Evolutionary conservation across 2,797 vertebrate genomes (phyloP).

Genomic region (Schizopygopsis malacanthus): DNA sequence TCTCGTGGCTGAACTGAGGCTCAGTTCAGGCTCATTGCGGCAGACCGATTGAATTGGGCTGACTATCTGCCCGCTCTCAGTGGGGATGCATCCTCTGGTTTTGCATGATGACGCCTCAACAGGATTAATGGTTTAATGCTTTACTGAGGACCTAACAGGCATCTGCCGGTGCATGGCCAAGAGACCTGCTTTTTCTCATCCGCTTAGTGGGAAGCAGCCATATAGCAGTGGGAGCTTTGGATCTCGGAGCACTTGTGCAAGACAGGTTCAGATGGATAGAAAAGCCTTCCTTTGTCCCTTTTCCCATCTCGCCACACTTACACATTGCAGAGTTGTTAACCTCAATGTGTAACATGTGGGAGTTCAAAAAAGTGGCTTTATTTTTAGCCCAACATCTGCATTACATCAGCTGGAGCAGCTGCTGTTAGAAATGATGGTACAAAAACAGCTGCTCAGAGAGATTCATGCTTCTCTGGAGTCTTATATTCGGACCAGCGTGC

Average conservation of each 20-base stretch:
- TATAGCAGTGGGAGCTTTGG: slow-evolving; percentile 82
- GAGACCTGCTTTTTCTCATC: slow-evolving; percentile 66
- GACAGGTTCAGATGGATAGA: slow-evolving; percentile 63
- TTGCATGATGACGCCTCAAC: slow-evolving; percentile 75
- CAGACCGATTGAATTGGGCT: slow-evolving; percentile 59
- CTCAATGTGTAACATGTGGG: slow-evolving; percentile 56
- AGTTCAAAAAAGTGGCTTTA: slow-evolving; percentile 63
- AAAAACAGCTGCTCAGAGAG: slow-evolving; percentile 64
- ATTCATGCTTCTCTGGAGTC: slow-evolving; percentile 26
- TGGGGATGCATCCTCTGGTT: slow-evolving; percentile 74
- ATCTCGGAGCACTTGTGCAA: slow-evolving; percentile 66
- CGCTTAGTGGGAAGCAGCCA: slow-evolving; percentile 71
- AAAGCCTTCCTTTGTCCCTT: slow-evolving; percentile 54
- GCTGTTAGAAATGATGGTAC: slow-evolving; percentile 54
- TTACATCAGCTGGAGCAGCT: slow-evolving; percentile 65
- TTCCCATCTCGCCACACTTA: slow-evolving; percentile 40
- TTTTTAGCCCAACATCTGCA: slow-evolving; percentile 73
- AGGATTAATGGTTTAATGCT: slow-evolving; percentile 70
- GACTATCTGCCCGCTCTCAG: slow-evolving; percentile 64
- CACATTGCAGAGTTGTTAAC: slow-evolving; percentile 48
- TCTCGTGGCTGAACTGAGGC: slow-evolving; percentile 53
- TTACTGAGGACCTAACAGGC: slow-evolving; percentile 67
- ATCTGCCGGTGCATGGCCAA: slow-evolving; percentile 72
- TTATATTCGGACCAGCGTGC: slow-evolving; percentile 53
- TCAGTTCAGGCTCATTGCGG: slow-evolving; percentile 57